These are phyloP conservation scores for Albula glossodonta DNA, from an alignment of 2,113 vertebrate genomes.

Conservation along the genomic window DNA sequence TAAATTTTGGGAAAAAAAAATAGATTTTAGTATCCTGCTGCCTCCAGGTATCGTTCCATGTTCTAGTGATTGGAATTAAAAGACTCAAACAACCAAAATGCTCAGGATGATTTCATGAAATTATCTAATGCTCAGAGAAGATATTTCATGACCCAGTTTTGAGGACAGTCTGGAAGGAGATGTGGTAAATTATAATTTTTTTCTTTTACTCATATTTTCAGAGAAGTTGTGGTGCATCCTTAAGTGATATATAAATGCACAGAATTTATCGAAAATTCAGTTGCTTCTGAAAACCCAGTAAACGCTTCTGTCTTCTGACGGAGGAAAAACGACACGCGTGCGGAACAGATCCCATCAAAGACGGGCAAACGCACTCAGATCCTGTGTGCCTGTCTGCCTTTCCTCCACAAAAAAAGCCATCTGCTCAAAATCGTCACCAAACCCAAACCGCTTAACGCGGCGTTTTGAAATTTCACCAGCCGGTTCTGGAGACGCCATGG, in stretches of 20 bases:
- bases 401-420: slow-evolving; percentile 9
- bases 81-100: too few relatives aligned
- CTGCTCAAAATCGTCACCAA: neutral
- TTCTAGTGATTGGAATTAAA: too few relatives aligned
- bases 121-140: neutral
- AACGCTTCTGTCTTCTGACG: neutral
- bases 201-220: too few relatives aligned
- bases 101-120: too few relatives aligned
- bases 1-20: too few relatives aligned
- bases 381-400: neutral
- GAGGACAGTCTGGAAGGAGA: too few relatives aligned
- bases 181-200: too few relatives aligned
- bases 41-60: too few relatives aligned
- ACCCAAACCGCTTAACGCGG: neutral
- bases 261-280: neutral
- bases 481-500: too few relatives aligned
- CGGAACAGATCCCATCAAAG: neutral
- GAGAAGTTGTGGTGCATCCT: neutral
- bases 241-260: neutral
- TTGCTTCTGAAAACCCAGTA: neutral
- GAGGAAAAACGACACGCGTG: neutral
- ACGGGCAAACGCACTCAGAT: neutral
- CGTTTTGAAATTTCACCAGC: neutral
- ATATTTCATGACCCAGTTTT: too few relatives aligned
- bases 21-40: too few relatives aligned